Base-by-base conservation (phyloP, 2,797 vertebrate species). In the Argya squamiceps region DNA sequence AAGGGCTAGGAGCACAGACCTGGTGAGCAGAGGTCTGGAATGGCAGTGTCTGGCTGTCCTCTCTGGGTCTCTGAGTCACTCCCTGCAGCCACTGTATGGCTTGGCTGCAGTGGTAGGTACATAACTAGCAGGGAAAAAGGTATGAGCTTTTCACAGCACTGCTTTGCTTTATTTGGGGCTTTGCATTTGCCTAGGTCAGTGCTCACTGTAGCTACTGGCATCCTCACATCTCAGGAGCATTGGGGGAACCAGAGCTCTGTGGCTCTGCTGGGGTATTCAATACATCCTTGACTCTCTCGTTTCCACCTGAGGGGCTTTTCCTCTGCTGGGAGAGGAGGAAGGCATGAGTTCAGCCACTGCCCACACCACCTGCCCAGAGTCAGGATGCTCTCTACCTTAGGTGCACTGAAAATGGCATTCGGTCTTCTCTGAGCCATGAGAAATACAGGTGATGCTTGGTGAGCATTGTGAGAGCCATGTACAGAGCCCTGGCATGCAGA, bases 31-130 rank as follows among this genome's bases (percentile, higher is more conserved):
- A 73, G 43, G 29, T 77, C 65, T 75, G 73, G 32, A 56, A 20
- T 71, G 43, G 46, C 5, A 10, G 78, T n/a, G 37, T 44, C 68
- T 92, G 78, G 23, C 39, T 73, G 17, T 52, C 26, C 32, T 52
- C 22, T 63, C 41, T 55, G 32, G 22, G n/a, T 76, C 59, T 81
- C 59, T 1, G 20, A 70, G 53, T 53, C 1, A 1, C 62, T 71
- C 0, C 0, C 58, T 5, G 11, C 75, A 62, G 81, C 16, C 3
- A 1, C 80, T 6, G 1, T 39, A 24, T 8, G 4, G 23, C 10
- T 56, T 74, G 21, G 29, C 17, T 82, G 34, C 1, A 2, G 22
- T 15, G 10, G 14, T 43, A 53, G 37, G 22, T n/a, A 9, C 6
- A 4, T 20, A 41, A 47, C 30, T 41, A 37, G 15, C 18, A 67